Percentiles rank a stretch among this genome's conserved stretches.
Conservation (phyloP, 2,888 invertebrate genomes). For the Petrophora chlorosata region DNA sequence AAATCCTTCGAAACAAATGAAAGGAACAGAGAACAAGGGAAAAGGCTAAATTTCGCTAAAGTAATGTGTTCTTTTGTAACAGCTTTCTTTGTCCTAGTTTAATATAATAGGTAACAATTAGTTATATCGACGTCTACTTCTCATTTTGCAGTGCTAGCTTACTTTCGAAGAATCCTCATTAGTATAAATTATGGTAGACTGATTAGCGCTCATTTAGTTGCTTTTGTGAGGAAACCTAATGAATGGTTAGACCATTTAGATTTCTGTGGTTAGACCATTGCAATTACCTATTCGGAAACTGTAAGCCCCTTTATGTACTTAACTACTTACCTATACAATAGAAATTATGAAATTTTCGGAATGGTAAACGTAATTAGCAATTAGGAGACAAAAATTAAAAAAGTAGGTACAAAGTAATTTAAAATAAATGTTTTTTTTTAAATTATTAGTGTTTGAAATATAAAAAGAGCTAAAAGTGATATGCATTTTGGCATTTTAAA, state of each 20-base stretch:
- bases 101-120: constrained; percentile 6
- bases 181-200: constrained; percentile 9
- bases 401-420: too few species aligned
- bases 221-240: constrained; percentile 10
- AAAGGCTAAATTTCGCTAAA: constrained; percentile 22
- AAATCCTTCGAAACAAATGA: constrained; percentile 28
- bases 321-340: too few species aligned
- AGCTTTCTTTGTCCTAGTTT: constrained; percentile 31
- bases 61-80: constrained; percentile 24
- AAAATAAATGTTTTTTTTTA: too few species aligned
- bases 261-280: too few species aligned
- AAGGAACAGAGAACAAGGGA: constrained; percentile 27
- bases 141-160: constrained; percentile 9
- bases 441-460: too few species aligned
- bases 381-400: too few species aligned
- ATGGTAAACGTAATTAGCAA: too few species aligned
- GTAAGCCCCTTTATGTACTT: too few species aligned
- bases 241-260: not conserved
- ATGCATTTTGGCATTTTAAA: too few species aligned
- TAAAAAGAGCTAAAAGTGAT: too few species aligned
- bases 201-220: constrained; percentile 7
- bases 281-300: too few species aligned
- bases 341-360: too few species aligned
- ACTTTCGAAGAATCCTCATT: constrained; percentile 20
- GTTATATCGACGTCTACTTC: constrained; percentile 16